Percentiles rank a stretch among this genome's conserved stretches.
Conservation (phyloP, 2,113 vertebrate species). For the Neofelis nebulosa region DNA sequence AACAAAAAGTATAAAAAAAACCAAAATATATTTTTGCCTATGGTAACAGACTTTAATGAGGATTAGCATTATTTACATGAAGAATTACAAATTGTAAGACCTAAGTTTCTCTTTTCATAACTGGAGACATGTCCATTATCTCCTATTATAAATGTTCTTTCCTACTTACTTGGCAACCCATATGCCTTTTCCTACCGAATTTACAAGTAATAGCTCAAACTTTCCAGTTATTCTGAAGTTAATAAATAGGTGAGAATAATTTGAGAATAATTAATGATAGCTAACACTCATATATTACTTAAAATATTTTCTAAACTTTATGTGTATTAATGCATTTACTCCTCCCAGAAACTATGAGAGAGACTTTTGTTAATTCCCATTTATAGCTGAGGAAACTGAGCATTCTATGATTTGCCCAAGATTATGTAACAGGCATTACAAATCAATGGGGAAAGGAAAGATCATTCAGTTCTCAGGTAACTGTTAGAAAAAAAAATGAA, state of each 20-base stretch:
- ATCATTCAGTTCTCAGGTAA: background rate
- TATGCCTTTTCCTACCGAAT: background rate
- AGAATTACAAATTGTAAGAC: background rate
- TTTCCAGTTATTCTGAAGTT: background rate
- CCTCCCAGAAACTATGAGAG: background rate
- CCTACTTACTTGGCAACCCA: background rate
- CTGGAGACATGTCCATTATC: background rate
- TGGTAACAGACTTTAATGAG: background rate
- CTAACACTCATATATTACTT: background rate
- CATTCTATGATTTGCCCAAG: background rate
- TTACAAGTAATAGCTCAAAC: background rate
- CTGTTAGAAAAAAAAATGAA: background rate
- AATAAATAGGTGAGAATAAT: background rate
- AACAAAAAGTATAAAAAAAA: background rate
- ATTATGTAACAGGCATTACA: background rate
- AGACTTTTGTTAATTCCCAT: background rate
- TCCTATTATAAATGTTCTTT: background rate
- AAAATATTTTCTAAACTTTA: background rate
- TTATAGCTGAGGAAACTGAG: background rate
- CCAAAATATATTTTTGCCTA: background rate
- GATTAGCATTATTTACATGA: background rate
- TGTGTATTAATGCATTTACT: background rate
- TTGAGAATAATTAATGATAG: background rate
- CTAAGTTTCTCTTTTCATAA: background rate
- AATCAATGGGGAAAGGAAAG: background rate